These are phyloP conservation scores for Hippolais icterina DNA, from an alignment of 2,113 vertebrate genomes.

Conservation along the genomic window DNA sequence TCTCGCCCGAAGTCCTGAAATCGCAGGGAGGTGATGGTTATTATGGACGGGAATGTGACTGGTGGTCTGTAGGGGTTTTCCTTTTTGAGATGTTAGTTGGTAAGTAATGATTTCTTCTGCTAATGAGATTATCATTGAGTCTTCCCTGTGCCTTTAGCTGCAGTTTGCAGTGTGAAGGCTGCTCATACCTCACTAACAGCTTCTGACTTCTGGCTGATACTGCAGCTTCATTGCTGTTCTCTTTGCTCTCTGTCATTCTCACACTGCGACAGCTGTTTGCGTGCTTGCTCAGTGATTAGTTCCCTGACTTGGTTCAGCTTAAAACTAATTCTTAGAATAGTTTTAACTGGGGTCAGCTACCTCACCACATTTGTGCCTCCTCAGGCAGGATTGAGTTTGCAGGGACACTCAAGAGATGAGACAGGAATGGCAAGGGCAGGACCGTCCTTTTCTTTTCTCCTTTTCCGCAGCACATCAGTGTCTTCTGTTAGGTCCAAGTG, in stretches of 20 bases:
- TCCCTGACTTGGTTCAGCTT: neutral
- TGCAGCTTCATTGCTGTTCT: neutral
- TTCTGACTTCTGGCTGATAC: neutral
- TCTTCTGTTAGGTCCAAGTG: neutral
- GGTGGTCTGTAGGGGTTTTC: constrained; percentile 99
- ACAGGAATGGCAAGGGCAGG: neutral
- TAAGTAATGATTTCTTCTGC: constrained; percentile 74
- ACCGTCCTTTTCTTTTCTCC: neutral
- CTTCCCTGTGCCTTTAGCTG: neutral
- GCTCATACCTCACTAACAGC: neutral
- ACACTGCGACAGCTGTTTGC: neutral
- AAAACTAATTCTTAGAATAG: neutral
- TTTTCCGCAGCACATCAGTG: neutral
- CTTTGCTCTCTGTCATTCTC: neutral
- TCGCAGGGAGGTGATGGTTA: constrained; percentile 97
- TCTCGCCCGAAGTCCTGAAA: constrained; percentile 94
- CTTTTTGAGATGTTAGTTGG: constrained; percentile 98
- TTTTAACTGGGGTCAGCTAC: neutral
- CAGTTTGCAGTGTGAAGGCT: neutral
- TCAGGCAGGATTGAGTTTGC: neutral
- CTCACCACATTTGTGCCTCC: neutral
- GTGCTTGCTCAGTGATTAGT: neutral
- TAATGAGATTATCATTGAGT: fast-evolving
- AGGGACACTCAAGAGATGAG: neutral
- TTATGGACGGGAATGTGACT: constrained; percentile 96